Evolutionary conservation across 2,888 invertebrate species (phyloP).

Genomic region (Drosophila buzzatii): DNA sequence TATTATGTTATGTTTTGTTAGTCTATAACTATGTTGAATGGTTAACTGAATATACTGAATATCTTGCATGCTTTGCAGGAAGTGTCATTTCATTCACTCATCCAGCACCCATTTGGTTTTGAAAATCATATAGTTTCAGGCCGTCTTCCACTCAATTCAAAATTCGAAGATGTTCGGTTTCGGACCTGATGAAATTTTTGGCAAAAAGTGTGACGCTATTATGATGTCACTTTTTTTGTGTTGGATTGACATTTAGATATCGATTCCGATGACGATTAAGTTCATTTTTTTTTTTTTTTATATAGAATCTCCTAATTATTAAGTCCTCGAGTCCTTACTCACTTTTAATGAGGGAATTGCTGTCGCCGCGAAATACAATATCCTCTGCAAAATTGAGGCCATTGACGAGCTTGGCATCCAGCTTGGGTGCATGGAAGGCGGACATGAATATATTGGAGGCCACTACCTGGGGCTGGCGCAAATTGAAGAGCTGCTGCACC

Average conservation of each 20-base stretch:
- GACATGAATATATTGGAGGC: conserved; percentile 76
- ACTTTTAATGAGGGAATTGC: conserved; percentile 72
- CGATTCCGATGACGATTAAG: too few relatives aligned
- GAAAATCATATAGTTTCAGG: neutral
- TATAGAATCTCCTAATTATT: too few relatives aligned
- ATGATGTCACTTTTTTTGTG: neutral
- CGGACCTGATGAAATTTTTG: neutral
- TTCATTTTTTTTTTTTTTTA: too few relatives aligned
- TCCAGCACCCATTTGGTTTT: neutral
- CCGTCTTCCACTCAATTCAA: neutral
- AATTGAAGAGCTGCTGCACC: conserved; percentile 74
- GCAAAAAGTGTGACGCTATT: neutral
- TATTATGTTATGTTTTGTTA: neutral
- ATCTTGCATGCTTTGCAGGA: neutral
- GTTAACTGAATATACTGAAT: neutral
- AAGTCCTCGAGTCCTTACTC: conserved; percentile 24
- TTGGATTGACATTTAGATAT: neutral
- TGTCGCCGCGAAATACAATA: conserved; percentile 74
- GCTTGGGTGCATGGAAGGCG: conserved; percentile 64
- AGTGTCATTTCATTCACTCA: neutral
- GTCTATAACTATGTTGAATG: neutral
- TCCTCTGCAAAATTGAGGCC: conserved; percentile 79
- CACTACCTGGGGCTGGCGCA: conserved; percentile 74
- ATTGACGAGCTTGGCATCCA: conserved; percentile 73
- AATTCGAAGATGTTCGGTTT: neutral